Percentiles rank a stretch among this genome's conserved stretches.
Conservation (phyloP, 23 tunicate genomes). For the Oikopleura albicans region DNA sequence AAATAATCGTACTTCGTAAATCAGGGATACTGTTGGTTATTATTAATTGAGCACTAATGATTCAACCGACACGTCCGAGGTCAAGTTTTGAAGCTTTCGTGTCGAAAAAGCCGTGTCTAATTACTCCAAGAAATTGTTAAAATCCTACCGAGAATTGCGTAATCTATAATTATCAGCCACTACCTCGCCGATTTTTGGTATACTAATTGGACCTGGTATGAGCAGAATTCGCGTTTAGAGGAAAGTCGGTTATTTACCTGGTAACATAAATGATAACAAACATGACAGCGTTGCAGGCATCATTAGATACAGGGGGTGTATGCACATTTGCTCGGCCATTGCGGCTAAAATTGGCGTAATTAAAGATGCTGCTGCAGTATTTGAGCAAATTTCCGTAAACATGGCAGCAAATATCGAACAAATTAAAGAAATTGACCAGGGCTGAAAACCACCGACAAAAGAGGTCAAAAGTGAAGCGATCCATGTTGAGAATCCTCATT, state of each 20-base stretch:
- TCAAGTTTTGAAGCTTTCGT: no score
- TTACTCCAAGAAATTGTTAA: no score
- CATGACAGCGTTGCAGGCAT: background rate
- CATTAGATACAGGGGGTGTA: background rate
- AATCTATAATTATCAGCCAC: no score
- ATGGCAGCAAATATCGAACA: constrained; percentile 51
- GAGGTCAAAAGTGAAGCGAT: constrained; percentile 32
- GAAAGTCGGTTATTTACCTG: constrained; percentile 28
- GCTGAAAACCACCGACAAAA: constrained; percentile 27
- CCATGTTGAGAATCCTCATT: constrained; percentile 76
- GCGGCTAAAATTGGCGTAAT: constrained; percentile 65
- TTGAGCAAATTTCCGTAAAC: constrained; percentile 84
- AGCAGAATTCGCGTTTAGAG: constrained; percentile 24
- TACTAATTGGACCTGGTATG: no score
- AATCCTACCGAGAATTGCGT: no score
- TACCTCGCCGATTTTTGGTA: no score
- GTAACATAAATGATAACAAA: background rate
- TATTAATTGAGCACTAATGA: no score
- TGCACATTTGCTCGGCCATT: constrained; percentile 19
- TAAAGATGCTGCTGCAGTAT: constrained; percentile 64
- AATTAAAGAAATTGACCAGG: constrained; percentile 52
- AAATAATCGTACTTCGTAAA: no score
- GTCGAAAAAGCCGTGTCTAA: no score
- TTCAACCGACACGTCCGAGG: no score
- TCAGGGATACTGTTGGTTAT: no score